phyloP scores from a whole-genome alignment of 2,113 vertebrate genomes.

The Clupea harengus region DNA sequence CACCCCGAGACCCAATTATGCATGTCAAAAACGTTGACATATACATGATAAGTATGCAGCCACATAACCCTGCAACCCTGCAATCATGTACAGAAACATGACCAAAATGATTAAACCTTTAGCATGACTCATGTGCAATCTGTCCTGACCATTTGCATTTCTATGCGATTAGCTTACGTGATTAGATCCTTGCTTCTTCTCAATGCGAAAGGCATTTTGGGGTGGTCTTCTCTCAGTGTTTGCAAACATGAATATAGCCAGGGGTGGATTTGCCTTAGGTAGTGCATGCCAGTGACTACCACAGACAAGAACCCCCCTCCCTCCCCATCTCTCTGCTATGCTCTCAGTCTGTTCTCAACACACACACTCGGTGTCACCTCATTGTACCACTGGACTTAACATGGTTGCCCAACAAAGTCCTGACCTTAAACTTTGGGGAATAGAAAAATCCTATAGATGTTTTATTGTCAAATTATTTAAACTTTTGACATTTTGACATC shows the following conservation, averaged over 20 bases:
- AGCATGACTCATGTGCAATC: neutral
- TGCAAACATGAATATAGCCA: neutral
- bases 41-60: neutral
- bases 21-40: neutral
- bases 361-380: neutral
- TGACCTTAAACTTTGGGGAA: neutral
- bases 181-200: neutral
- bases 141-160: neutral
- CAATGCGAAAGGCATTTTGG: neutral
- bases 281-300: neutral
- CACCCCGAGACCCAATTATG: neutral
- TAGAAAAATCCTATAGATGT: too few species aligned
- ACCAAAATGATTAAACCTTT: neutral
- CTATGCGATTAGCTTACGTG: neutral
- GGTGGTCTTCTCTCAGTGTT: neutral
- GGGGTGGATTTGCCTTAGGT: neutral
- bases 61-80: neutral
- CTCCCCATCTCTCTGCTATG: neutral
- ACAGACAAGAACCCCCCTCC: neutral
- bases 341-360: neutral
- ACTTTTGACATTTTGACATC: neutral
- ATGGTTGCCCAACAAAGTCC: neutral
- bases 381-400: neutral
- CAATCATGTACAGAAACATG: neutral
- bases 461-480: too few species aligned